phyloP scores from a whole-genome alignment of 2,797 vertebrate species.

The Spondyliosoma cantharus region DNA sequence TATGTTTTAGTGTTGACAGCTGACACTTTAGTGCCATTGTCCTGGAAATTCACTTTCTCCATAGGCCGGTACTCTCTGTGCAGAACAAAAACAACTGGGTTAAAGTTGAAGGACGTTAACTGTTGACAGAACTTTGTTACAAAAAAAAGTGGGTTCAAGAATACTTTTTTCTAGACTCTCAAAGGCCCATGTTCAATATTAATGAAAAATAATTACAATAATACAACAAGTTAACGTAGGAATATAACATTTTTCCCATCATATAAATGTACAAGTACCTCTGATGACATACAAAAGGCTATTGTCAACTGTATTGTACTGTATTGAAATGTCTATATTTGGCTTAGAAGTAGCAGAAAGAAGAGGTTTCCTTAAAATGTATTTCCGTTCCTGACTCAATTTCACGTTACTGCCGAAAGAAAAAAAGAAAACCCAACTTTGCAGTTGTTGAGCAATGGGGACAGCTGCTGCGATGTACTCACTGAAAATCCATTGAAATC shows the following conservation, averaged over 20 bases:
- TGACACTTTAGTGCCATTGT: constrained; percentile 91
- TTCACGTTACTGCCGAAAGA: neutral
- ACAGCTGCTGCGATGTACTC: neutral
- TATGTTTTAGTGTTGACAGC: constrained; percentile 93
- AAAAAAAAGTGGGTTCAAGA: neutral
- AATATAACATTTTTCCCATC: neutral
- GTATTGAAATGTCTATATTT: neutral
- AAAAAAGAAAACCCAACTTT: neutral
- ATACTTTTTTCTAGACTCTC: neutral
- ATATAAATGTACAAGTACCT: neutral
- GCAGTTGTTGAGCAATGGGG: neutral
- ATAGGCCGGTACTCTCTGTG: constrained; percentile 92
- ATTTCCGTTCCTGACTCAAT: neutral
- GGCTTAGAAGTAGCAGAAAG: neutral
- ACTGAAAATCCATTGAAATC: neutral
- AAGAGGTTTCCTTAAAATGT: neutral
- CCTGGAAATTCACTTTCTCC: constrained; percentile 88
- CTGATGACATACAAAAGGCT: neutral
- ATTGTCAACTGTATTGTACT: neutral
- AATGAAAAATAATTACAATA: neutral
- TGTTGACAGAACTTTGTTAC: neutral
- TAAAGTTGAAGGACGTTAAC: neutral
- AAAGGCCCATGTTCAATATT: neutral
- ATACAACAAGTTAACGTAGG: neutral
- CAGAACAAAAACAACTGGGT: constrained; percentile 22